Evolutionary conservation across 2,797 vertebrate species (phyloP).

Genomic region (Pristis pectinata): DNA sequence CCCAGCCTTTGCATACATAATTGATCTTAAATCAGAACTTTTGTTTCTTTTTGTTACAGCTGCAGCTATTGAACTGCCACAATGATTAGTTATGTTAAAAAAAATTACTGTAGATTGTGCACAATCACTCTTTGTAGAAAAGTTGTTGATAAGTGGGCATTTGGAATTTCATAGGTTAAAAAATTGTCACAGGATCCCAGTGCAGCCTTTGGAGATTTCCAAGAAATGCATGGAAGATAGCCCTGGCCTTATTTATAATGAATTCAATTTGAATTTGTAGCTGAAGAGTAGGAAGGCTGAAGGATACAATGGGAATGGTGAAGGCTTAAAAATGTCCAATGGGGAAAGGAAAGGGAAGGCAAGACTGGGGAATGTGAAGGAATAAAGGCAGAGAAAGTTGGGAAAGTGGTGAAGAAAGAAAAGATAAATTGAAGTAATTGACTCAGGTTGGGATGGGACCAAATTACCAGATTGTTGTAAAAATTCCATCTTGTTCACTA

Average conservation of each 20-base stretch:
- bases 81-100: background rate
- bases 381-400: background rate
- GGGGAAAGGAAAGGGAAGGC: background rate
- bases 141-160: background rate
- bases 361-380: background rate
- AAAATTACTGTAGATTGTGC: background rate
- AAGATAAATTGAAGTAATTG: no score
- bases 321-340: background rate
- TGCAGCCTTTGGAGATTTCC: no score
- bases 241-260: background rate
- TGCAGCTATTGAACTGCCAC: background rate
- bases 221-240: no score
- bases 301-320: background rate
- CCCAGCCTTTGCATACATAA: background rate
- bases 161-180: background rate
- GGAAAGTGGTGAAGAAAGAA: background rate
- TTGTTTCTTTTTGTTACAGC: background rate
- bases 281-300: background rate
- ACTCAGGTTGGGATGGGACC: background rate
- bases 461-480: no score
- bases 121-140: background rate
- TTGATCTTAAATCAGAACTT: background rate
- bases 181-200: no score
- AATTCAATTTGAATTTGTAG: background rate
- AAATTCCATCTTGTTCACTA: no score